Percentiles rank a stretch among this genome's conserved stretches.
Conservation (phyloP, 2,888 invertebrate species). For the Morinoia aosen region DNA sequence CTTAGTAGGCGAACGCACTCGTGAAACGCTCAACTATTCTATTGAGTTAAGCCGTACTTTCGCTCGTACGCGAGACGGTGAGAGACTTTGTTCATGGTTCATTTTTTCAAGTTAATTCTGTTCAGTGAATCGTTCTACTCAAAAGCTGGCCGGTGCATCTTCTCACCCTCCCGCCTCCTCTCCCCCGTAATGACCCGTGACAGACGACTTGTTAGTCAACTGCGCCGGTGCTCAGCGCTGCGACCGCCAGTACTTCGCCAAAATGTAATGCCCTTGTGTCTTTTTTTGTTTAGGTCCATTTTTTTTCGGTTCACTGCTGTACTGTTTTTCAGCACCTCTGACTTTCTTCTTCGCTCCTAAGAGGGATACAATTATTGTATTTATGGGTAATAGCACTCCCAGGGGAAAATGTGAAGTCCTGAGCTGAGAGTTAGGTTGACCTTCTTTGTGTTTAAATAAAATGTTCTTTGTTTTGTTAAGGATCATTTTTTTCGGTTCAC, state of each 20-base stretch:
- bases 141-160: background rate
- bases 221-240: background rate
- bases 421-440: no score
- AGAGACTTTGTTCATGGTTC: background rate
- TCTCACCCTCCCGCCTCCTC: constrained; percentile 12
- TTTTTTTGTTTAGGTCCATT: no score
- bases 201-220: constrained; percentile 23
- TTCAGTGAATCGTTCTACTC: background rate
- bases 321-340: no score
- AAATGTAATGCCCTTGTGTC: background rate
- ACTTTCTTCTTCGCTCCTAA: no score
- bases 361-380: no score
- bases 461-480: no score
- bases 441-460: no score
- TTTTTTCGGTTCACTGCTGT: no score
- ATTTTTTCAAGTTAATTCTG: background rate
- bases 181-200: constrained; percentile 24
- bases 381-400: no score
- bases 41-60: background rate
- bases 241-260: background rate
- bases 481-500: no score
- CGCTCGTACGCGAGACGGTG: background rate
- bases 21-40: background rate
- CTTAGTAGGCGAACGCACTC: background rate
- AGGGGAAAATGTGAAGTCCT: no score